Base-by-base conservation (phyloP, 2,113 vertebrate genomes). In the Carollia perspicillata region DNA sequence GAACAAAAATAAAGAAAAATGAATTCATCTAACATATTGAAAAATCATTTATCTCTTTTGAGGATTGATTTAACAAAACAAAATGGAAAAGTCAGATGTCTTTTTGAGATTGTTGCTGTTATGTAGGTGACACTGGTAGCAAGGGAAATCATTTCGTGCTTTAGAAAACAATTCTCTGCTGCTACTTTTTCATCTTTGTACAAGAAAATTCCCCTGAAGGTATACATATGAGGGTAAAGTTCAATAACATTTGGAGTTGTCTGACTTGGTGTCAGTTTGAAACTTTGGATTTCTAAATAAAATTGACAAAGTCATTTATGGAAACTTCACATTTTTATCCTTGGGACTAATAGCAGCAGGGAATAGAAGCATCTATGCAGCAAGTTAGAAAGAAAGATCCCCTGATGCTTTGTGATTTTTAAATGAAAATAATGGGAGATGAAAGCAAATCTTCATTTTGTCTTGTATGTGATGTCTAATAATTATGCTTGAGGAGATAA, bases 291-390 rank as follows among this genome's bases (percentile, higher is more conserved):
- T 97, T 90, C 87, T 96, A 97, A 97, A 86, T 94, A 96, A 97
- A 97, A 95, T 97, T 93, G 96, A 96, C 96, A 95, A 88, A 97
- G 90, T 94, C 94, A 95, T 96, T 96, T 97, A 97, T 65, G 92
- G 95, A 95, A 96, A 93, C 84, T 90, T 93, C 28, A 95, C 66
- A 96, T 11, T 3, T 90, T 89, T 65, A n/a, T 96, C 94, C 51
- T 75, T 97, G 86, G 80, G 53, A 95, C 75, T 65, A 97, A 95
- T 8, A 96, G 83, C 33, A 2, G 11, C 93, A 71, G 86, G 97
- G 90, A 53, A 68, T 33, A 49, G 51, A 30, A 94, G 10, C 30
- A 33, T 83, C 28, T 47, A 93, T 85, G 68, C 95, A 92, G 20
- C 49, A 80, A 89, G 35, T 44, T 1, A 47, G 37, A 30, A 90